Percentiles rank a stretch among this genome's conserved stretches.
These are phyloP conservation scores for Gadopsis bispinosus DNA, from an alignment of 2,797 vertebrate species.

Conservation along the genomic window DNA sequence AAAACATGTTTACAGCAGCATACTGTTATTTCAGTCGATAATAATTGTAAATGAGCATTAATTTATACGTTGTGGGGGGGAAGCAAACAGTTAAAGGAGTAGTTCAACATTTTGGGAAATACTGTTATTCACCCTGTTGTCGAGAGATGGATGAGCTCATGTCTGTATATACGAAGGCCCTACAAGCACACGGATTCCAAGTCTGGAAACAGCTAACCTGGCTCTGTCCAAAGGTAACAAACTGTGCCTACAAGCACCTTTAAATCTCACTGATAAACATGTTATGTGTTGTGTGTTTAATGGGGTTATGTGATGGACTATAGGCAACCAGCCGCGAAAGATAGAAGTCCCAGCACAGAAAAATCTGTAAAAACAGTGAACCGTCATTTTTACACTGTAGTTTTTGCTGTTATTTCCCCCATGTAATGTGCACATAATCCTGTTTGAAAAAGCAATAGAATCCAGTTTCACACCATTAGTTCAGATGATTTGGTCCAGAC, in stretches of 20 bases:
- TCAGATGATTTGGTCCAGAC: background rate
- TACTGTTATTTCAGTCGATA: background rate
- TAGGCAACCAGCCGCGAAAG: background rate
- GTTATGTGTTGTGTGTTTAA: background rate
- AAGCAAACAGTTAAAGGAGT: no score
- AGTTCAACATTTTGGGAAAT: no score
- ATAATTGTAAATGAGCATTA: no score
- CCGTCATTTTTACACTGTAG: background rate
- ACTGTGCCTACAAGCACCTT: background rate
- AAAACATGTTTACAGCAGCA: background rate
- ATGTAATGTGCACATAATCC: background rate
- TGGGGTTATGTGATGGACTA: background rate
- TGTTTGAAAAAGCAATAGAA: background rate
- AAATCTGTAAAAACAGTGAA: background rate
- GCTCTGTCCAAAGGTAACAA: background rate
- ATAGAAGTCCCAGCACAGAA: background rate
- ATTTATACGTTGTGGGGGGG: no score
- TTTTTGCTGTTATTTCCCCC: background rate
- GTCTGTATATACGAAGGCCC: background rate
- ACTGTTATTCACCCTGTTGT: background rate
- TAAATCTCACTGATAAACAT: background rate
- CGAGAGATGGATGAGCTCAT: background rate
- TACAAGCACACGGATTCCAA: background rate
- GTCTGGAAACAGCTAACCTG: background rate
- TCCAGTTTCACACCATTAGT: background rate